Evolutionary conservation across 2,113 vertebrate genomes (phyloP).

Genomic region (Cyanistes caeruleus): DNA sequence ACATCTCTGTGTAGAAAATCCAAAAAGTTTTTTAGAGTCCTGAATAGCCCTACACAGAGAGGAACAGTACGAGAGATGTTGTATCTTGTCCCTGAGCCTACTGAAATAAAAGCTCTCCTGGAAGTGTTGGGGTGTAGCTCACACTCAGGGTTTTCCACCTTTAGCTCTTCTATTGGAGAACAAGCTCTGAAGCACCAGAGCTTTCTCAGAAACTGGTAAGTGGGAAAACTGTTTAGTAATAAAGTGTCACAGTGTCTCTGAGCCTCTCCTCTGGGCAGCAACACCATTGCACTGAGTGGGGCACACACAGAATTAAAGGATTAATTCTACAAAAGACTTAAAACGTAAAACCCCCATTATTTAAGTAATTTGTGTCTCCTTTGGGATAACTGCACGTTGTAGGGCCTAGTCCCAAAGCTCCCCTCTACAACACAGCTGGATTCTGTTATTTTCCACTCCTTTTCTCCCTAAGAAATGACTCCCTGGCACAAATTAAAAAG

Average conservation of each 20-base stretch:
- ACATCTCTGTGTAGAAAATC: background rate
- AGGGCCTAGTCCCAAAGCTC: background rate
- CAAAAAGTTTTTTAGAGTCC: background rate
- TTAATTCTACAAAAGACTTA: background rate
- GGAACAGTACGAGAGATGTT: background rate
- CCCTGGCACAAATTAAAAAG: background rate
- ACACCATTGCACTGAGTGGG: background rate
- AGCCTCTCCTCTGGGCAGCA: background rate
- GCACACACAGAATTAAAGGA: background rate
- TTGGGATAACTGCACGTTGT: background rate
- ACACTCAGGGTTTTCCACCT: background rate
- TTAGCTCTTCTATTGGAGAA: background rate
- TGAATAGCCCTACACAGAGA: background rate
- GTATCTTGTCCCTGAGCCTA: background rate
- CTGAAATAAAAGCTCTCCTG: background rate
- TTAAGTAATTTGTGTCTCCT: background rate
- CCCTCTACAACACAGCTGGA: background rate
- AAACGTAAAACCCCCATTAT: accelerated
- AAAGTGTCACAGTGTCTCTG: background rate
- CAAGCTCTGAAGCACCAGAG: background rate
- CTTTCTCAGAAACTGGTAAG: background rate
- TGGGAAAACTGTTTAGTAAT: background rate
- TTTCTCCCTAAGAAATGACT: background rate
- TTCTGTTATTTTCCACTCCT: background rate
- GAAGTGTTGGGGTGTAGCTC: background rate